Conservation (phyloP, 2,888 invertebrate genomes). For the Drosophila meridionalis region DNA sequence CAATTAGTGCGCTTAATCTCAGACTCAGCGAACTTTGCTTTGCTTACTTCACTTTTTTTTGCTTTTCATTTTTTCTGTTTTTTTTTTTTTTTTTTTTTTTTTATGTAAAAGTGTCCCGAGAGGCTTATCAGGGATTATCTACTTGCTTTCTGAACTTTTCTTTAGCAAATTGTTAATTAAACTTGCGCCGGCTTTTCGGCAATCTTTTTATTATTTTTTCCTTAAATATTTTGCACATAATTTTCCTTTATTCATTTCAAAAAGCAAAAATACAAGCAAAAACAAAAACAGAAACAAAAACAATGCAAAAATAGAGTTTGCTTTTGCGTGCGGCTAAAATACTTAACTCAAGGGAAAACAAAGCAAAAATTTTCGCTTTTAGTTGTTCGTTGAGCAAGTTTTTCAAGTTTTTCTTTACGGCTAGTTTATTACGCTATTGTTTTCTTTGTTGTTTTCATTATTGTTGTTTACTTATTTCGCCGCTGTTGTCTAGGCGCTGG, state of each 20-base stretch:
- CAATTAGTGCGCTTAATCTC: constrained; percentile 9
- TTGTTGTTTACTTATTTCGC: constrained; percentile 64
- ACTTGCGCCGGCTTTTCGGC: constrained; percentile 42
- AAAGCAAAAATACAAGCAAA: neutral
- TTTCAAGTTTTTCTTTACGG: constrained; percentile 55
- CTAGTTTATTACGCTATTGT: constrained; percentile 78
- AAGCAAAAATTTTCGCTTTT: constrained; percentile 53
- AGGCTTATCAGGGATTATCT: constrained; percentile 43
- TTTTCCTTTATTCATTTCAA: constrained; percentile 49
- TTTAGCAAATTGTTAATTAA: constrained; percentile 70
- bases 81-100: neutral
- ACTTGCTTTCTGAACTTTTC: constrained; percentile 53
- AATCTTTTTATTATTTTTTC: constrained; percentile 10
- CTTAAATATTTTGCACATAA: constrained; percentile 60
- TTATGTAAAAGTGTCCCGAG: constrained; percentile 26
- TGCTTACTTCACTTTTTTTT: neutral
- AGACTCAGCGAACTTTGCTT: constrained; percentile 6
- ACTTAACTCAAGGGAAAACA: constrained; percentile 40
- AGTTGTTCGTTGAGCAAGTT: constrained; percentile 57
- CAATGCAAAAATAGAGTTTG: constrained; percentile 15
- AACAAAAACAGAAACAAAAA: constrained; percentile 2
- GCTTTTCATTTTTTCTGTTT: neutral
- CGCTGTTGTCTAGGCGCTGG: constrained; percentile 71
- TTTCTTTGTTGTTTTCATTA: constrained; percentile 55
- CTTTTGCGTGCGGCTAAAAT: constrained; percentile 44